A percentile compares a stretch with the other conserved stretches of the same genome.
phyloP scores from a whole-genome alignment of 2,797 vertebrate species.

The Telmatherina bonti region DNA sequence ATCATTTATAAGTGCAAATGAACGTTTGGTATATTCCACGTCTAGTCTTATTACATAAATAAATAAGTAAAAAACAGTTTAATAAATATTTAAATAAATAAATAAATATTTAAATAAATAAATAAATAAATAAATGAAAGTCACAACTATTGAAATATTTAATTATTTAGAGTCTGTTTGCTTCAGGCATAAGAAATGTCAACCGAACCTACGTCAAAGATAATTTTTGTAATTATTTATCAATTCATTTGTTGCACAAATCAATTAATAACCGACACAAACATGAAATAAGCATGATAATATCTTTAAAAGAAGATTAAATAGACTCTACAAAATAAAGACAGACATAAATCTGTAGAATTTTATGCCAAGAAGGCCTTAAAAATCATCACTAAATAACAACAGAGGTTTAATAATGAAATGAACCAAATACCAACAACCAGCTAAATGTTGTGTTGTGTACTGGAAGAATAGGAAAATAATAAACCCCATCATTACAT shows the following conservation, averaged over 20 bases:
- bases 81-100: not conserved
- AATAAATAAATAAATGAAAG: not conserved
- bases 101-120: not conserved
- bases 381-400: not conserved
- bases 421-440: not conserved
- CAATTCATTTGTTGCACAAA: not conserved
- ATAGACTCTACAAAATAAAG: not conserved
- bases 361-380: slow-evolving; percentile 10
- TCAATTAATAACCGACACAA: not conserved
- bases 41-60: not conserved
- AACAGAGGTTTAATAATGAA: not conserved
- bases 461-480: slow-evolving; percentile 16
- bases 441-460: not conserved
- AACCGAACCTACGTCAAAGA: not conserved
- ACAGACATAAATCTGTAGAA: not conserved
- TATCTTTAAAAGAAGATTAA: not conserved
- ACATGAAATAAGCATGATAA: not conserved
- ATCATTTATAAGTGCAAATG: slow-evolving; percentile 7
- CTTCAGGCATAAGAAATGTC: not conserved
- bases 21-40: not conserved
- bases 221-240: not conserved
- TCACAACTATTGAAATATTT: too few relatives aligned
- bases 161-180: not conserved
- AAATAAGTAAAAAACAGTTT: not conserved
- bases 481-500: not conserved